phyloP scores from a whole-genome alignment of 1,140 invertebrate species.

The Dinoponera quadriceps region DNA sequence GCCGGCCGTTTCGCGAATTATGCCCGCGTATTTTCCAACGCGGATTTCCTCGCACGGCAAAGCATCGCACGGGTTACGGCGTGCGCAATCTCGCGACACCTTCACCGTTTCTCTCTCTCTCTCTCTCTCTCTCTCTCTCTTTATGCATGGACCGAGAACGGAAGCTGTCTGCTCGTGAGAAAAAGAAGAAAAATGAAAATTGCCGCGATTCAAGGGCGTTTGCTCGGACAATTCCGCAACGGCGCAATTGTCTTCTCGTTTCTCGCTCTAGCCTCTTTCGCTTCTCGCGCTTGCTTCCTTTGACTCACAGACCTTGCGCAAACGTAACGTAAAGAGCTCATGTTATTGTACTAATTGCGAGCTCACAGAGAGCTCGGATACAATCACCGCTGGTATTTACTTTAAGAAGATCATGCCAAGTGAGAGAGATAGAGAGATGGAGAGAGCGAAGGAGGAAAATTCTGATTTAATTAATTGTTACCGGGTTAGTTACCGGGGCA shows the following conservation, averaged over 20 bases:
- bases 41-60: background rate
- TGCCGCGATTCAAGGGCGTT: too few relatives aligned
- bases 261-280: background rate
- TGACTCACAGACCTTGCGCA: background rate
- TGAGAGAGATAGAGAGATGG: too few relatives aligned
- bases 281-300: background rate
- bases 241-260: background rate
- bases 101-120: too few relatives aligned
- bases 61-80: background rate
- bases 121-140: too few relatives aligned
- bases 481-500: constrained; percentile 1
- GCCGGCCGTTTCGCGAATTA: background rate
- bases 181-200: too few relatives aligned
- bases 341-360: constrained; percentile 14
- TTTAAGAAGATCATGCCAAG: constrained; percentile 17
- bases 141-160: too few relatives aligned
- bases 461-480: constrained; percentile 27
- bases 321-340: background rate
- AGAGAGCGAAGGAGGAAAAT: background rate
- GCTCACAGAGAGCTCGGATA: background rate
- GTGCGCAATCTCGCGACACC: too few relatives aligned
- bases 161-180: too few relatives aligned
- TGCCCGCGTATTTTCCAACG: background rate
- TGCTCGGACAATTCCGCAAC: too few relatives aligned
- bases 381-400: constrained; percentile 36